phyloP scores from a whole-genome alignment of 2,113 vertebrate genomes.

The Electrona antarctica region DNA sequence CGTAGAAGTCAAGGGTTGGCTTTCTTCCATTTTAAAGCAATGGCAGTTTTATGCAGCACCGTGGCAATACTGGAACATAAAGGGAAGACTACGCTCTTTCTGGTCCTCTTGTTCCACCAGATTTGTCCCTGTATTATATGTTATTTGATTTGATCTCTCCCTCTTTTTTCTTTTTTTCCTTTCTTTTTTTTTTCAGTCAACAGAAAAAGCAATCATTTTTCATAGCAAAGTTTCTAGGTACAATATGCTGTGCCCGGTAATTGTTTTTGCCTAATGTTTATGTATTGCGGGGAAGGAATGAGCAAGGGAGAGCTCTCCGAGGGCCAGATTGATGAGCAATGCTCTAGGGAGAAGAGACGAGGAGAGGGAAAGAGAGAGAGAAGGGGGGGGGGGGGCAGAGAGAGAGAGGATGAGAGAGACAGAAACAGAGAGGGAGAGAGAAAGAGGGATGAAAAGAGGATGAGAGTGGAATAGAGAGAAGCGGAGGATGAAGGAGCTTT shows the following conservation, averaged over 20 bases:
- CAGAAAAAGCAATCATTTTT: constrained; percentile 55
- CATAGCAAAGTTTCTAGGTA: constrained; percentile 38
- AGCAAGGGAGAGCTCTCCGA: constrained; percentile 27
- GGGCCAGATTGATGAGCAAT: constrained; percentile 38
- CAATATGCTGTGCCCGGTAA: constrained; percentile 41
- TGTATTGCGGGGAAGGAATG: constrained; percentile 34
- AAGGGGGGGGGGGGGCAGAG: not conserved
- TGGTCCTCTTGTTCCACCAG: not conserved
- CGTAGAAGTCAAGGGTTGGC: not conserved
- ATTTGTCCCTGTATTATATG: not conserved
- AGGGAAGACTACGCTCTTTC: not conserved
- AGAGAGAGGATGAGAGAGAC: not conserved
- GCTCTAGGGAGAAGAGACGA: not conserved
- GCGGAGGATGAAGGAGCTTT: no score
- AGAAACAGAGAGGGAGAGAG: constrained; percentile 15
- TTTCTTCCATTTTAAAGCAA: not conserved
- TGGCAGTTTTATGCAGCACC: not conserved
- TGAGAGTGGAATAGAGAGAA: constrained; percentile 4
- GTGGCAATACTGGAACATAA: not conserved
- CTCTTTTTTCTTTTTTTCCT: constrained; percentile 22
- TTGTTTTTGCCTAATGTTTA: constrained; percentile 59
- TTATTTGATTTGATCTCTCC: no score
- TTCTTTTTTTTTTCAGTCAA: constrained; percentile 21
- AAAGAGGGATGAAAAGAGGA: constrained; percentile 12
- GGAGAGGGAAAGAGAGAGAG: not conserved